Conservation (phyloP, 2,888 invertebrate genomes). For the Cheilosia soror region DNA sequence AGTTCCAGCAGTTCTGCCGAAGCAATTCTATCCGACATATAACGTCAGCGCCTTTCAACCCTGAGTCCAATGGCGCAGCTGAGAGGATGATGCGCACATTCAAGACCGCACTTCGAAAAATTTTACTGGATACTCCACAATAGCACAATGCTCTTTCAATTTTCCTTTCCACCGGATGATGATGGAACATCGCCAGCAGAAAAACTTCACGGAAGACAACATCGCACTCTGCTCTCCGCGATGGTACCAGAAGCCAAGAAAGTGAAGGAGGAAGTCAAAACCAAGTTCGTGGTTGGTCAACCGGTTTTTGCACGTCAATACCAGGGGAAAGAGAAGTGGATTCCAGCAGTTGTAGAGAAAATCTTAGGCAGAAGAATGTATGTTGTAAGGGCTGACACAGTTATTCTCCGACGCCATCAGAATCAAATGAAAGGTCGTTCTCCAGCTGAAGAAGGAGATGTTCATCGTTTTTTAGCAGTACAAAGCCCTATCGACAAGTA, state of each 20-base stretch:
- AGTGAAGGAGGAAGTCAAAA: not conserved
- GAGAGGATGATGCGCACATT: too few species aligned
- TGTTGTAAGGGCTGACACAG: too few species aligned
- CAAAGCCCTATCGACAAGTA: too few species aligned
- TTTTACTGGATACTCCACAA: slow-evolving; percentile 13
- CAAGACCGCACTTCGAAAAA: slow-evolving; percentile 33
- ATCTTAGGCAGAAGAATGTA: slow-evolving; percentile 27
- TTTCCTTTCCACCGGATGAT: slow-evolving; percentile 38
- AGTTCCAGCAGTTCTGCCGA: slow-evolving; percentile 74
- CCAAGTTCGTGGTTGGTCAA: slow-evolving; percentile 14
- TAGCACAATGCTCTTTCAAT: slow-evolving; percentile 10
- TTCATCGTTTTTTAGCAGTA: too few species aligned
- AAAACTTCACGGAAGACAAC: slow-evolving; percentile 36
- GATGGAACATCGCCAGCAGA: slow-evolving; percentile 17
- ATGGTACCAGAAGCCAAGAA: slow-evolving; percentile 13
- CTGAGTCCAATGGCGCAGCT: too few species aligned
- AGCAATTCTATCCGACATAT: slow-evolving; percentile 75
- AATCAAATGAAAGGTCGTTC: too few species aligned
- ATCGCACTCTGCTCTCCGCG: slow-evolving; percentile 8
- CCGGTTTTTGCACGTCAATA: slow-evolving; percentile 21
- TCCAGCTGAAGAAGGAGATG: too few species aligned
- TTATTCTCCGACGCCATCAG: too few species aligned
- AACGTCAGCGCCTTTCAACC: slow-evolving; percentile 72
- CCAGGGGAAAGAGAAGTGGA: slow-evolving; percentile 13
- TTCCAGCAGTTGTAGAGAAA: not conserved